Conservation (phyloP, 2,113 vertebrate species). For the Perccottus glenii region DNA sequence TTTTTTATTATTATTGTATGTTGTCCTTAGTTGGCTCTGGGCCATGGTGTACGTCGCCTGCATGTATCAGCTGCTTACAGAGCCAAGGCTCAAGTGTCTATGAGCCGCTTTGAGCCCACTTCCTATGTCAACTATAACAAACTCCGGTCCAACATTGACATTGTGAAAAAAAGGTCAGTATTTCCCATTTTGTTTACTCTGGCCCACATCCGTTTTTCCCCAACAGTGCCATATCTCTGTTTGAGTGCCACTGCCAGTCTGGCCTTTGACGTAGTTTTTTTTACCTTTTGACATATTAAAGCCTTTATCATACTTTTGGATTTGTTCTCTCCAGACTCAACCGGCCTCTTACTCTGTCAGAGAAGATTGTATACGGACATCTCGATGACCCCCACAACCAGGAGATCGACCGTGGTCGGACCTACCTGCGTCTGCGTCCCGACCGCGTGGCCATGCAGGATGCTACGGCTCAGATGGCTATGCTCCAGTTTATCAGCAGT, state of each 20-base stretch:
- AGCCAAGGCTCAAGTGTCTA: constrained; percentile 90
- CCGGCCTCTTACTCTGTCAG: constrained; percentile 92
- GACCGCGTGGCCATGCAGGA: constrained; percentile 99
- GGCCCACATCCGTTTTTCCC: neutral
- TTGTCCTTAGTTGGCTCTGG: constrained; percentile 83
- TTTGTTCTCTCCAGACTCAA: constrained; percentile 79
- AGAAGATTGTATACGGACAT: constrained; percentile 98
- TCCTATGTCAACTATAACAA: constrained; percentile 87
- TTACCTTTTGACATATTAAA: neutral
- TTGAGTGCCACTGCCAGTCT: constrained; percentile 19
- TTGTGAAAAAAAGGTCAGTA: constrained; percentile 90
- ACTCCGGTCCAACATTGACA: constrained; percentile 88
- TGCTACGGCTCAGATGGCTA: constrained; percentile 97
- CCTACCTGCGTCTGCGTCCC: constrained; percentile 91
- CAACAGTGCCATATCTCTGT: constrained; percentile 17
- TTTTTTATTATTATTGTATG: neutral
- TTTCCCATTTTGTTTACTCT: neutral
- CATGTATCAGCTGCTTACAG: constrained; percentile 88
- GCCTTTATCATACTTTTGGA: neutral
- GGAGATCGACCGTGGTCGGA: constrained; percentile 91
- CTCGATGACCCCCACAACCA: constrained; percentile 90
- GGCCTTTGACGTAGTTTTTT: constrained; percentile 16
- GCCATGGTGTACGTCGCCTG: constrained; percentile 84
- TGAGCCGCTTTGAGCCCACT: constrained; percentile 94
- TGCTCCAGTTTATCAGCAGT: constrained; percentile 99